Base-by-base conservation (phyloP, 2,888 invertebrate genomes). In the Cenopis cana region DNA sequence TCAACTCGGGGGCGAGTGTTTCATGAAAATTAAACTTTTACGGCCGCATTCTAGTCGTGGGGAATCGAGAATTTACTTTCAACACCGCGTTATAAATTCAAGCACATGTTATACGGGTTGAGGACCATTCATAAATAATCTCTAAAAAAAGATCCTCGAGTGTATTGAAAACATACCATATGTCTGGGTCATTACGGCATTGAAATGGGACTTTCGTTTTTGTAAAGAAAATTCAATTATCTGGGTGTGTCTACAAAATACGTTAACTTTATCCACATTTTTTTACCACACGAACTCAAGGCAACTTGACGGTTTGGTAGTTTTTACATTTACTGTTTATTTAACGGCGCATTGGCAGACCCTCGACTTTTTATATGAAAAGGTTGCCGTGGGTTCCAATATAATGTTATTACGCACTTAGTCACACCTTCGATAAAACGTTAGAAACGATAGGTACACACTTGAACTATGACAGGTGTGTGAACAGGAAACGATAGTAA, bases 221-320 rank as follows among this genome's bases (percentile, higher is more conserved):
- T 83, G 81, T 81, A 73, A 79, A 82, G 81, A 79, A 87, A 88
- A 87, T 87, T 86, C 82, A 88, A 88, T 89, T 85, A 86, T 85
- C 83, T 79, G 78, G 80, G 78, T 78, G 80, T 79, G 75, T 76
- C 76, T 81, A 79, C 79, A 81, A 81, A 79, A 81, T 76, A 78
- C 82, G 82, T 84, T 83, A 85, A 79, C 81, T 82, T 81, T 79
- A 73, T 79, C 76, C 69, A 50, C 52, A 38, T 68, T 71, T 67
- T 73, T 76, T 79, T 81, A 81, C 74, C 64, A 76, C 78, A 74
- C 77, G 74, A 74, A 75, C 74, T 74, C 70, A 73, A 75, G 77
- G 77, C 76, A 76, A 75, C 75, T 75, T 69, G 29, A 66, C 57
- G 69, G 77, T 76, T 76, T 77, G 68, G 75, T 77, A 72, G 74